Percentiles rank a stretch among this genome's conserved stretches.
Conservation (phyloP, 2,113 vertebrate species). For the Coracopsis vasa region DNA sequence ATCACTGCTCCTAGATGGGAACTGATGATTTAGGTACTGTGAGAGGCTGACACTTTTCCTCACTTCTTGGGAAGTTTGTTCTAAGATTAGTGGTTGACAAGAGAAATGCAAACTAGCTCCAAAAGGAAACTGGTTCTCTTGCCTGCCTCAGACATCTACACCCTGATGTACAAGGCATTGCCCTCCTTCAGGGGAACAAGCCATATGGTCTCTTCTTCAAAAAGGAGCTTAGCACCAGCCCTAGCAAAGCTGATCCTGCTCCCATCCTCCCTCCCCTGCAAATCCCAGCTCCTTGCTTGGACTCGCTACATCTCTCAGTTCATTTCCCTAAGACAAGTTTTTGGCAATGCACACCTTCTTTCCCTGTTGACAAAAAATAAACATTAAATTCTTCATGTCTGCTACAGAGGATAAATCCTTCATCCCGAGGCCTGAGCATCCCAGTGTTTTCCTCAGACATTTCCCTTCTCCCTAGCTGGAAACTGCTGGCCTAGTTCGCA, state of each 20-base stretch:
- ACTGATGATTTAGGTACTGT: rapidly evolving
- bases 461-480: background rate
- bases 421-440: background rate
- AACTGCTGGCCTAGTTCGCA: rapidly evolving
- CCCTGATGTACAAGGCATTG: background rate
- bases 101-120: background rate
- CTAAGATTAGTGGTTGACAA: background rate
- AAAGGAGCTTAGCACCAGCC: background rate
- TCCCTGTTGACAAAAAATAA: background rate
- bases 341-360: background rate
- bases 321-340: background rate
- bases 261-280: background rate
- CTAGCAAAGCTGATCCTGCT: background rate
- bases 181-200: background rate
- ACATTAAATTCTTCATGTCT: background rate
- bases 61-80: background rate
- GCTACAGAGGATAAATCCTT: background rate
- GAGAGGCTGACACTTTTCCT: background rate
- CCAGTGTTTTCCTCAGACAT: background rate
- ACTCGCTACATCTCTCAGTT: rapidly evolving
- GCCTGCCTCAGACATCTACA: background rate
- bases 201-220: background rate
- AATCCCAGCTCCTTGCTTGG: background rate
- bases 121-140: background rate
- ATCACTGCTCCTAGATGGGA: background rate